These are phyloP conservation scores for mouse (Mus musculus) DNA, from an alignment of 2,113 vertebrate genomes.

Conservation along the genomic window GRCm39 chr7:104801001-104801500, in stretches of 20 bases:
- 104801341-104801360: no score
- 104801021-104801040: neutral
- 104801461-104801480: no score
- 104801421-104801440: no score
- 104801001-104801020: neutral
- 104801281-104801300: neutral
- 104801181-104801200: slow-evolving; percentile 5
- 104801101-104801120: no score
- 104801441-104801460: no score
- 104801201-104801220: neutral
- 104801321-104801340: no score
- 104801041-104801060: neutral
- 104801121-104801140: neutral
- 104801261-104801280: neutral
- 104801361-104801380: no score
- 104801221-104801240: neutral
- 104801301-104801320: neutral
- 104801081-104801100: neutral
- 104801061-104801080: neutral
- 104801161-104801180: neutral
- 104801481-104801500: no score
- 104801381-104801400: no score
- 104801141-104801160: neutral
- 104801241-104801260: neutral
- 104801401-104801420: no score